Base-by-base conservation (phyloP, 2,113 vertebrate genomes). In the Gymnogyps californianus region DNA sequence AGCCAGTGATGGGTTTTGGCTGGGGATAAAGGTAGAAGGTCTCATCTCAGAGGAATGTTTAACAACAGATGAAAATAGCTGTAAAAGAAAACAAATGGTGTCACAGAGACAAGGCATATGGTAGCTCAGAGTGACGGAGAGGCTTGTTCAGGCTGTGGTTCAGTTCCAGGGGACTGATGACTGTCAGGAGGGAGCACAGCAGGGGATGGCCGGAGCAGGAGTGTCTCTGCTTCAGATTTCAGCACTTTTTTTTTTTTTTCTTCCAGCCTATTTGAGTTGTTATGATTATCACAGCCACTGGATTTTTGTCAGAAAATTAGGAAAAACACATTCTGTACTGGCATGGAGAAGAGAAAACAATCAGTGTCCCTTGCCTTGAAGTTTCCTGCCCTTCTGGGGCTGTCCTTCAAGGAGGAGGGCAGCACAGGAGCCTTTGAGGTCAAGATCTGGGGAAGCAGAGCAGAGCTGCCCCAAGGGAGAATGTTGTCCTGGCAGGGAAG, bases 31-130 rank as follows among this genome's bases (percentile, higher is more conserved):
- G 67, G 92, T 46, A 84, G 40, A 83, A 95, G 88, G 86, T 91
- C 86, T 94, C 91, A 92, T 95, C 94, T 85, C 69, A 16, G 91
- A 87, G 44, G 89, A 97, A 93, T 87, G 91, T 94, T 91, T 71
- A 89, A 77, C 65, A 87, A 49, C 17, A 78, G 93, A 87, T 82
- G 70, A 87, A 94, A 96, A 92, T 24, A 90, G 28, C 83, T 84
- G 42, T 55, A 52, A 79, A 93, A 90, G 83, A 89, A 95, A 97
- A 79, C 89, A 96, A 92, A 84, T 92, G 69, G 57, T 84, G 94
- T 95, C 86, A 58, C 28, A 92, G 86, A 80, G 81, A 84, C 16
- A 18, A 87, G 70, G 78, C 92, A 69, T 64, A 47, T 79, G 89
- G 91, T 65, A 84, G 77, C 70, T 82, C 15, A 5, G 65, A 81